These are phyloP conservation scores for Limanda limanda DNA, from an alignment of 2,113 vertebrate species.

Conservation along the genomic window DNA sequence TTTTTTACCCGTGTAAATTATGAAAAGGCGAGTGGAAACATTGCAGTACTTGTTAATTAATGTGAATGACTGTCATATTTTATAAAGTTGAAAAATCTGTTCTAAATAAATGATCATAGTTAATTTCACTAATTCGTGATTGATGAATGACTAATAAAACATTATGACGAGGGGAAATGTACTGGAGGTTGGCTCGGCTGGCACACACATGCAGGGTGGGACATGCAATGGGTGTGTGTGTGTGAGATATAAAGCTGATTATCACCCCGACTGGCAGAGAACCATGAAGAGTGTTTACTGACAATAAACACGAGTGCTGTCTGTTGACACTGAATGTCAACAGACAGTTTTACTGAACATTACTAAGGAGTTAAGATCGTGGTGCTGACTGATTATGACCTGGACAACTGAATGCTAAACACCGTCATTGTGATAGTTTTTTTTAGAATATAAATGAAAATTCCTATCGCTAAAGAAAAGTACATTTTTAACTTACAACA, in stretches of 20 bases:
- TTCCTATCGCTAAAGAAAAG: no score
- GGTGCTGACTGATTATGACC: no score
- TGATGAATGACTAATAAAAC: not conserved
- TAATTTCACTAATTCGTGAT: not conserved
- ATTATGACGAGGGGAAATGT: not conserved
- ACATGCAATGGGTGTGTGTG: not conserved
- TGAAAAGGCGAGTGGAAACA: not conserved
- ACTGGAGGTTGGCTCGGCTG: slow-evolving; percentile 6
- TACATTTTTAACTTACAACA: not conserved
- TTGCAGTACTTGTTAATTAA: not conserved
- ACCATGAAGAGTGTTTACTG: not conserved
- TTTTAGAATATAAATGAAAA: no score
- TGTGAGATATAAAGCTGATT: slow-evolving; percentile 46
- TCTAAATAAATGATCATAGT: not conserved
- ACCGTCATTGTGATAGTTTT: no score
- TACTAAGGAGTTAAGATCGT: not conserved
- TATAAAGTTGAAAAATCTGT: not conserved
- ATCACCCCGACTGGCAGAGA: slow-evolving; percentile 56
- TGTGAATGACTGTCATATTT: not conserved
- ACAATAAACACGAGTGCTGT: not conserved
- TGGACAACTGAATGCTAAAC: no score
- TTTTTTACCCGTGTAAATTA: not conserved
- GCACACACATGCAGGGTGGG: slow-evolving; percentile 38
- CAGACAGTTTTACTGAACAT: not conserved
- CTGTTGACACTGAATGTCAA: no score